Percentiles rank a stretch among this genome's conserved stretches.
phyloP scores from a whole-genome alignment of 2,888 invertebrate genomes.

The Drosophila differens region DNA sequence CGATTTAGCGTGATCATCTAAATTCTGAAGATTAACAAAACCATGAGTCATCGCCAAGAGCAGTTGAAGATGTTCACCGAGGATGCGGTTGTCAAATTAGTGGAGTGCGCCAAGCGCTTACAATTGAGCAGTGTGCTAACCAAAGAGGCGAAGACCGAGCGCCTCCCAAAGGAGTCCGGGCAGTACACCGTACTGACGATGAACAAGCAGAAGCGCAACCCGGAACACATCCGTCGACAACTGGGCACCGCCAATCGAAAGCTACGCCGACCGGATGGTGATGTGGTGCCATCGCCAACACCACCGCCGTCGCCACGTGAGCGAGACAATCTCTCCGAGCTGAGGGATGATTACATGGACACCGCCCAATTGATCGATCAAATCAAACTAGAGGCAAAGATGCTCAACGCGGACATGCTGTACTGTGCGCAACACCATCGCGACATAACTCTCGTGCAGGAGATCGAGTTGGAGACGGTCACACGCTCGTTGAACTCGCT shows the following conservation, averaged over 20 bases:
- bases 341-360: conserved; percentile 29
- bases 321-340: conserved; percentile 27
- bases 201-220: not conserved
- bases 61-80: conserved; percentile 22
- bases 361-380: conserved; percentile 49
- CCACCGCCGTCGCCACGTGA: conserved; percentile 66
- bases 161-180: not conserved
- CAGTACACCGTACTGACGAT: not conserved
- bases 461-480: conserved; percentile 52
- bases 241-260: conserved; percentile 6
- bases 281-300: conserved; percentile 40
- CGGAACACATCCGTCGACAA: not conserved
- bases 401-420: conserved; percentile 40
- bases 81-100: conserved; percentile 41
- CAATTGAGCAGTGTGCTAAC: conserved; percentile 36
- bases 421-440: conserved; percentile 39
- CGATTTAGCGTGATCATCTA: not conserved
- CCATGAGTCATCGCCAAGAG: conserved; percentile 31
- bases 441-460: conserved; percentile 46
- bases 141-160: not conserved
- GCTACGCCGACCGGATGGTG: conserved; percentile 26
- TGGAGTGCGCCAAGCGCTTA: conserved; percentile 50
- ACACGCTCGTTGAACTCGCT: conserved; percentile 25
- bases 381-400: conserved; percentile 44
- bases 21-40: conserved; percentile 1